Percentiles rank a stretch among this genome's conserved stretches.
These are phyloP conservation scores for Cinclus mexicanus DNA, from an alignment of 2,113 vertebrate genomes.

Conservation along the genomic window DNA sequence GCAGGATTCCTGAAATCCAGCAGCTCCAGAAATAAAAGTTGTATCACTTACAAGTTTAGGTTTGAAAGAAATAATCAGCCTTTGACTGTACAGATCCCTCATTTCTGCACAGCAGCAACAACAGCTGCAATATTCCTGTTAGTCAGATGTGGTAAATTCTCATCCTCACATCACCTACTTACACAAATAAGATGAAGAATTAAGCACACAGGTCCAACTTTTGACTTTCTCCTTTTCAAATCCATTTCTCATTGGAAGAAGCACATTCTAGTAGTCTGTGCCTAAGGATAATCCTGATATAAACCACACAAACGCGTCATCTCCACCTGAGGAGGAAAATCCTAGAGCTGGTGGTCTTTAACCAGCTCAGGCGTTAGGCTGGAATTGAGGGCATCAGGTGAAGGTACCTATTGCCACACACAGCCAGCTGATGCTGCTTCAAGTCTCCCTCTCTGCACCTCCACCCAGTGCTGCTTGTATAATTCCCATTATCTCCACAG, in stretches of 20 bases:
- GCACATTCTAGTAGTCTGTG: background rate
- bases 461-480: background rate
- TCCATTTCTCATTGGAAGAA: background rate
- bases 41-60: background rate
- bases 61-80: background rate
- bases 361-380: background rate
- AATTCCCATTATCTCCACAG: background rate
- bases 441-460: background rate
- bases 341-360: background rate
- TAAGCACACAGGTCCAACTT: background rate
- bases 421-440: background rate
- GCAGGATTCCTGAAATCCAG: background rate
- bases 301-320: background rate
- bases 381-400: background rate
- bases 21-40: background rate
- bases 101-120: background rate
- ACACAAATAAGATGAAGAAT: background rate
- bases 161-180: background rate
- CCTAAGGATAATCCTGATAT: background rate
- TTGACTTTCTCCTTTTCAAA: background rate
- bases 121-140: background rate
- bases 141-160: background rate
- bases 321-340: background rate
- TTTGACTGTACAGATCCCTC: background rate
- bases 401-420: background rate